These are phyloP conservation scores for Apotomis capreana DNA, from an alignment of 2,888 invertebrate genomes.

Conservation along the genomic window DNA sequence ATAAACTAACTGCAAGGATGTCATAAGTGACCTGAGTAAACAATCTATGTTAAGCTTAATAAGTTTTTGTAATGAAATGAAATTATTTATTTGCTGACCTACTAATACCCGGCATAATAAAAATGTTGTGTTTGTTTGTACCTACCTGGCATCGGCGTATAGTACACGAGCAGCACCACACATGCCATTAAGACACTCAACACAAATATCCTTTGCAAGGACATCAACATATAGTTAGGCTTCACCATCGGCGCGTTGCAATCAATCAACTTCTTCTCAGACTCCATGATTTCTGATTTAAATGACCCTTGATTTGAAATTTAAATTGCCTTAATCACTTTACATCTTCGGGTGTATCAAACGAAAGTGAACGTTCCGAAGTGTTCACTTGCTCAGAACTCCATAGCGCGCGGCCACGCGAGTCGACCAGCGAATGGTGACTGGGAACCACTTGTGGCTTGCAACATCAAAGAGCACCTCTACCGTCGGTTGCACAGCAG, in stretches of 20 bases:
- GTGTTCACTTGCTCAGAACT: conserved; percentile 30
- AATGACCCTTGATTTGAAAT: conserved; percentile 7
- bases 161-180: conserved; percentile 87
- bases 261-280: conserved; percentile 62
- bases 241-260: conserved; percentile 61
- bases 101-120: conserved; percentile 5
- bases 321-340: conserved; percentile 17
- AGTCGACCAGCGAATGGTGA: conserved; percentile 72
- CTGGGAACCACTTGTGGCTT: conserved; percentile 59
- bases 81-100: too few species aligned
- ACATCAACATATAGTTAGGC: conserved; percentile 82
- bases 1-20: too few species aligned
- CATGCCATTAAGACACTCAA: conserved; percentile 86
- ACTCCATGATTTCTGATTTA: conserved; percentile 60
- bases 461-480: conserved; percentile 49
- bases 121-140: conserved; percentile 1
- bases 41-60: neutral
- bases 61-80: too few species aligned
- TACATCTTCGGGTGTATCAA: conserved; percentile 33
- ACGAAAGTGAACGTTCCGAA: conserved; percentile 22
- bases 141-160: conserved; percentile 88
- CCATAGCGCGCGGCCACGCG: conserved; percentile 66
- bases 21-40: neutral
- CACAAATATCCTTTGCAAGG: conserved; percentile 86
- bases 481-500: conserved; percentile 44